Base-by-base conservation (phyloP, 2,113 vertebrate genomes). In the Sarotherodon lohbergeri region DNA sequence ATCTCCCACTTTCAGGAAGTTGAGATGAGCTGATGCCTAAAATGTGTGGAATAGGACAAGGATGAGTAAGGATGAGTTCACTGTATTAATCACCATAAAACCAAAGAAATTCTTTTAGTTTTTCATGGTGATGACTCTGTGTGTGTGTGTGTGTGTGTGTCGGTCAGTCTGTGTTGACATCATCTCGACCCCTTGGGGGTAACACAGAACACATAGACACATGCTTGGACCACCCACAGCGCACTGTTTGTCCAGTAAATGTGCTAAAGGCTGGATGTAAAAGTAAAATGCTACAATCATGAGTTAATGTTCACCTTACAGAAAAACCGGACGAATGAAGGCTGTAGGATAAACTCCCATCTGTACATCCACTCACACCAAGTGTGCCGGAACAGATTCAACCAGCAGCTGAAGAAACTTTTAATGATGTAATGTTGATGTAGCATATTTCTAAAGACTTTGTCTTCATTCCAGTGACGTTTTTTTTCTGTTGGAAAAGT, bases 61-160 rank as follows among this genome's bases (percentile, higher is more conserved):
- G 39, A 82, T 85, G 88, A 92, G n/a, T 43, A 12, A 84, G 50
- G 16, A 86, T 93, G 90, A 91, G 13, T 11, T 94, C 88, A 89
- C 34, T 54, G 22, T 56, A 13, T 29, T 90, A 32, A 86, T 84
- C 29, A n/a, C 13, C 43, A 50, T 19, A 27, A 36, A 48, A 84
- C 46, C 4, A 63, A 59, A 19, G 19, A 43, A 55, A 54, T 50
- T 6, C 10, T 85, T 84, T 63, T 87, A 39, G 55, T 84, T 78
- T 80, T 89, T 80, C 52, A 24, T 48, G 68, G 17, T 86, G 86
- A 86, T 80, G 81, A 87, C 24, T 43, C 7, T 56, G 54, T 81
- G 66, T 81, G 39, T 73, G 22, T 32, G 17, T 78, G 56, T 19
- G n/a, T 41, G 11, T 78, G 57, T 83, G 61, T 83, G 43, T 68